Base-by-base conservation (phyloP, 2,113 vertebrate genomes). In the Antennarius striatus region DNA sequence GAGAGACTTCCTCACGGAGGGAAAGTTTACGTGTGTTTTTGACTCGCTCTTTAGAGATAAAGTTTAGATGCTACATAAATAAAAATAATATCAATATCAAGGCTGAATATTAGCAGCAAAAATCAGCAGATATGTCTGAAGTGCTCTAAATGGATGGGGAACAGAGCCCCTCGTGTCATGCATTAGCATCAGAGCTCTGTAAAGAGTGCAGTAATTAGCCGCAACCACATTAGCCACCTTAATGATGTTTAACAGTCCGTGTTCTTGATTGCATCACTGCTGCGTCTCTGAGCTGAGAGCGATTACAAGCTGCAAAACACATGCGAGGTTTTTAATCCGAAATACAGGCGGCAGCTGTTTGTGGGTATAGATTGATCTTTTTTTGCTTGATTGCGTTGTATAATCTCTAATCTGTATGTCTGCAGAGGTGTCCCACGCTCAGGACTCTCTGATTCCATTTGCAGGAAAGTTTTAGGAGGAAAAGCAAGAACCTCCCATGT, bases 391-490 rank as follows among this genome's bases (percentile, higher is more conserved):
- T 88, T 87, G 75, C 63, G 54, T 79, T 63, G 54, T 62, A 60
- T 85, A 86, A 90, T 90, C 82, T 87, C 58, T 79, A 72, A 85
- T 80, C 78, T 86, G 75, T 10, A 36, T 17, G 39, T 75, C 68
- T n/a, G 30, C 1, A 36, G 67, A 65, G 57, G 47, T 66, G 4
- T 42, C 5, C 12, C 42, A 45, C 42, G 32, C 1, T 3, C 15
- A 43, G 52, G 10, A 62, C 52, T 75, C 65, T 74, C 73, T 36
- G 58, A 69, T 63, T 61, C 57, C 50, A 66, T 76, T 69, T 51
- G 54, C n/a, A 3, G 58, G 51, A 77, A 47, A 0, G 46, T 77
- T 68, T 73, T 66, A 80, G 63, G 43, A 54, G 45, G 6, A 16
- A 51, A 16, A 62, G 43, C 39, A 10, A 52, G 7, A 22, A 15